These are phyloP conservation scores for Pterostichus niger DNA, from an alignment of 2,888 invertebrate species.

Conservation along the genomic window DNA sequence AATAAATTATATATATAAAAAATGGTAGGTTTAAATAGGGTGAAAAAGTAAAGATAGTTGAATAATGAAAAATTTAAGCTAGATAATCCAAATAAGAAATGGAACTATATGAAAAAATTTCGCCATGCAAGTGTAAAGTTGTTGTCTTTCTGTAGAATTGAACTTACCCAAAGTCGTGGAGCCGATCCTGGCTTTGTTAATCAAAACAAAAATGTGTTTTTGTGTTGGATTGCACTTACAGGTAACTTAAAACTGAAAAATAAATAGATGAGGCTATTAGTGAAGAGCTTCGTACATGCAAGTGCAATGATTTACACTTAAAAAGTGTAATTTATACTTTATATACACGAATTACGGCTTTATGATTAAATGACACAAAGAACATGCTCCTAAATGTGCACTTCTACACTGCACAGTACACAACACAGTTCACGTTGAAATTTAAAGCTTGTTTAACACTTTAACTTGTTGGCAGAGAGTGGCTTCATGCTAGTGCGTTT, in stretches of 20 bases:
- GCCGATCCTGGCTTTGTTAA: constrained; percentile 60
- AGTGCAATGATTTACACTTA: constrained; percentile 14
- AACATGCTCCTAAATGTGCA: constrained; percentile 39
- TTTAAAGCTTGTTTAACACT: constrained; percentile 41
- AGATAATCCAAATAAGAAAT: neutral
- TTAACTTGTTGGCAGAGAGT: neutral
- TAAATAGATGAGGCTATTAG: constrained; percentile 73
- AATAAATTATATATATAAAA: too few species aligned
- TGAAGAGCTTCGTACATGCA: constrained; percentile 70
- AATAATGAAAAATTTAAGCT: neutral
- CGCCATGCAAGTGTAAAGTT: constrained; percentile 25
- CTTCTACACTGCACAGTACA: constrained; percentile 17
- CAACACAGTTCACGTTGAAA: constrained; percentile 17
- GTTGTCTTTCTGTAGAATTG: constrained; percentile 9
- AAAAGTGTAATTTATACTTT: neutral
- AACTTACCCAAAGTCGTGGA: constrained; percentile 67
- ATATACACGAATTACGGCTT: neutral
- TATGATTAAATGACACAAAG: constrained; percentile 21
- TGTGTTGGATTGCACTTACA: constrained; percentile 75
- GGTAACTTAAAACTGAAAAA: constrained; percentile 79
- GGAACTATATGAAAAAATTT: constrained; percentile 38
- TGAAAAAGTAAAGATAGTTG: neutral
- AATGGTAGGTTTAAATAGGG: too few species aligned
- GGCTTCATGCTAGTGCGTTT: constrained; percentile 23
- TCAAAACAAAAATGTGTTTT: constrained; percentile 69